A percentile compares a stretch with the other conserved stretches of the same genome.
These are phyloP conservation scores for Pogoniulus pusillus DNA, from an alignment of 2,797 vertebrate genomes.

Conservation along the genomic window DNA sequence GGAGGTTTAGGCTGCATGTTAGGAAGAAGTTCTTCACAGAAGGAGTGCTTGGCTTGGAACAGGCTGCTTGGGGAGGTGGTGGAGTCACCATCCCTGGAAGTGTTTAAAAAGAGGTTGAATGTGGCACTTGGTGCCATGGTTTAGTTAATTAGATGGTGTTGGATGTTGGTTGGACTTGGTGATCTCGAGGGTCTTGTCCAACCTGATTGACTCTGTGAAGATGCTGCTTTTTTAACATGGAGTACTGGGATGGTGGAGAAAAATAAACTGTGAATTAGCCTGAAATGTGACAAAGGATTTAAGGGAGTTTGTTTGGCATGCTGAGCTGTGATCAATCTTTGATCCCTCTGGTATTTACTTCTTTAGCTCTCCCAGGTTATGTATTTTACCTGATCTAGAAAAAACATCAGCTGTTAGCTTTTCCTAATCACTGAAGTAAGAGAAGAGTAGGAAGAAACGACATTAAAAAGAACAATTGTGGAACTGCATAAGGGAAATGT, in stretches of 20 bases:
- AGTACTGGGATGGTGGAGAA: not conserved
- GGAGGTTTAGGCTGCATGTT: no score
- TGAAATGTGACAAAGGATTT: not conserved
- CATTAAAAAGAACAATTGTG: not conserved
- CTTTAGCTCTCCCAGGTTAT: not conserved
- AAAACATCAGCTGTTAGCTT: not conserved
- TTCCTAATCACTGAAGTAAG: not conserved
- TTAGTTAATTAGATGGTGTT: no score
- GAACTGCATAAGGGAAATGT: not conserved
- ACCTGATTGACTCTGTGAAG: not conserved
- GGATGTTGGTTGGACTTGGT: no score
- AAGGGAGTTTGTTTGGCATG: not conserved
- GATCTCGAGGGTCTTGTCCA: no score
- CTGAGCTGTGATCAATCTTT: not conserved
- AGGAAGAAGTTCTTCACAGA: no score
- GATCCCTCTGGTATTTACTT: not conserved
- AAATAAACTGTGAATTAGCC: not conserved
- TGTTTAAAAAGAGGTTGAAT: no score
- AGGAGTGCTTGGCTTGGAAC: no score
- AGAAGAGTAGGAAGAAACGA: not conserved
- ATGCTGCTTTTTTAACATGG: not conserved
- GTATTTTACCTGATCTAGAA: not conserved
- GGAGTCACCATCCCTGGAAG: no score
- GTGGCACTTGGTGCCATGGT: no score
- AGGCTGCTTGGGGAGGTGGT: no score